Conservation (phyloP, 92 coral and sea anemone species). For the Micromussa lordhowensis region DNA sequence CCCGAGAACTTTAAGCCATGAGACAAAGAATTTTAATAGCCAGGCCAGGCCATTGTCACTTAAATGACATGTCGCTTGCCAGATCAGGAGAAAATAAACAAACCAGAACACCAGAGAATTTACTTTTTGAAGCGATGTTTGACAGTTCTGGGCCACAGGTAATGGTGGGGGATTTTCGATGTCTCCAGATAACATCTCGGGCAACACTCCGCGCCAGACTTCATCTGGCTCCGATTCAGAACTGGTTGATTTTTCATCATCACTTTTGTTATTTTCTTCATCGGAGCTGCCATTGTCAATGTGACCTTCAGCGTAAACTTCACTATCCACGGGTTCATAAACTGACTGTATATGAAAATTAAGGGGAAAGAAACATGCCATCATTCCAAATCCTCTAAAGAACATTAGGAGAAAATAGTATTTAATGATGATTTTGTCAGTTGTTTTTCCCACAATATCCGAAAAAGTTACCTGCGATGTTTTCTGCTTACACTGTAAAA, state of each 20-base stretch:
- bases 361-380: conserved; percentile 17
- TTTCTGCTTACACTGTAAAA: no score
- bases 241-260: conserved; percentile 23
- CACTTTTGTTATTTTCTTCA: conserved; percentile 26
- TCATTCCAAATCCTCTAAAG: conserved; percentile 21
- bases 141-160: conserved; percentile 48
- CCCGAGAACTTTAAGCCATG: conserved; percentile 65
- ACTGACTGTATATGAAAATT: conserved; percentile 29
- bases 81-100: conserved; percentile 64
- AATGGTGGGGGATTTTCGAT: conserved; percentile 44
- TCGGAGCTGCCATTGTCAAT: conserved; percentile 25
- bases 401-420: conserved; percentile 16
- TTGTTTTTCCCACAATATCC: no score
- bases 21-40: conserved; percentile 56
- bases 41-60: conserved; percentile 75
- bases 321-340: conserved; percentile 17
- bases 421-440: no score
- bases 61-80: conserved; percentile 68
- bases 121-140: conserved; percentile 40
- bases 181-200: conserved; percentile 26
- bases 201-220: conserved; percentile 66
- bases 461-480: no score
- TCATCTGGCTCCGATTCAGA: conserved; percentile 51
- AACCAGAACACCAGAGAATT: conserved; percentile 71
- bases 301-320: conserved; percentile 16